Evolutionary conservation across 2,113 vertebrate species (phyloP), one percentile per base, ranked within the genome.

Genomic region (Leptobrachium ailaonicum): DNA sequence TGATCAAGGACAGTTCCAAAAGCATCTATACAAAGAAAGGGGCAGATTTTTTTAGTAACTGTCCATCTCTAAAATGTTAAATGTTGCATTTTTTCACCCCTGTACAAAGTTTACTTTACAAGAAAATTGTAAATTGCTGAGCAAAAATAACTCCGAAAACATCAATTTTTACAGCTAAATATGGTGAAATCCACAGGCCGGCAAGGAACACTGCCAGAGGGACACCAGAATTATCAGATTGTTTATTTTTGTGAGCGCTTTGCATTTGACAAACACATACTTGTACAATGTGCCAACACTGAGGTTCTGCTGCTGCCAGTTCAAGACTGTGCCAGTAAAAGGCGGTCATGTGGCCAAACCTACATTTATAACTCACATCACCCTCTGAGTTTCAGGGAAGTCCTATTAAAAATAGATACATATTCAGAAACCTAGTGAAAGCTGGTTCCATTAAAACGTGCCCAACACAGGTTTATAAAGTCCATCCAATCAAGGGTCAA

Each of bases 101-200:
- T n/a, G 1, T 50, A 80, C 70, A 74, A 14, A 68, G 78, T 74
- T 40, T 32, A n/a, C 53, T 80, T 74, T 80, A 73, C 50, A 67
- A 68, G 71, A 68, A 44, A 41, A 60, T 12, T 45, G 63, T 50
- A 58, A 47, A 68, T 45, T 60, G 71, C 63, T 58, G 63, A n/a
- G 50, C 71, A 80, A 80, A 32, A 74, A 80, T 58, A 80, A 42
- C 71, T 64, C 69, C 32, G 41, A 68, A 80, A 67, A 80, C 71
- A 80, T 45, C 41, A 80, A 73, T 80, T 80, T 80, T 11, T 45
- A 73, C 40, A 81, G 71, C 71, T 75, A 81, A 81, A 75, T 68
- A 81, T 69, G 79, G 79, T 66, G 75, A 81, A 81, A 62, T 81
- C 64, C 71, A 75, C 64, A 74, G 63, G 66, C 71, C 56, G 78